These are phyloP conservation scores for Lysandra bellargus DNA, from an alignment of 2,888 invertebrate species.

Conservation along the genomic window DNA sequence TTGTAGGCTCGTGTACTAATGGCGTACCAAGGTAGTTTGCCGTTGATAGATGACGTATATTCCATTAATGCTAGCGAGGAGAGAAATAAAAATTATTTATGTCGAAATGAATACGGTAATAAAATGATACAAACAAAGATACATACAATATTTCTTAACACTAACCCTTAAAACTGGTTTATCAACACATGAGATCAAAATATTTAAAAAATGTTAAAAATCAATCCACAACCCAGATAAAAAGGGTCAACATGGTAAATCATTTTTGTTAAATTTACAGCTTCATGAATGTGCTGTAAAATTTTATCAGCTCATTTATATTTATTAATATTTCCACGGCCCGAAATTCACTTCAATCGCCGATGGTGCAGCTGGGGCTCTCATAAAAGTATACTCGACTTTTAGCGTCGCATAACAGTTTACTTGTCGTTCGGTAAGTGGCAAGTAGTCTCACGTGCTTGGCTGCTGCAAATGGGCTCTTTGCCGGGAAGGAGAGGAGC, in stretches of 20 bases:
- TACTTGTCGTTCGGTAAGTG: conserved; percentile 67
- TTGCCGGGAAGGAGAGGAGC: conserved; percentile 59
- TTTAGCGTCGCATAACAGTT: conserved; percentile 60
- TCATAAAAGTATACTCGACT: conserved; percentile 67
- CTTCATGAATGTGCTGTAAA: background rate
- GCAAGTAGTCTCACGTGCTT: conserved; percentile 68
- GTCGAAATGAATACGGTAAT: background rate
- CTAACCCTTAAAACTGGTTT: no score
- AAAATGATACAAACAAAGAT: no score
- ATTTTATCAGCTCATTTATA: conserved; percentile 13
- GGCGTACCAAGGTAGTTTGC: conserved; percentile 30
- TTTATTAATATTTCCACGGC: conserved; percentile 4
- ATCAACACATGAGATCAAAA: no score
- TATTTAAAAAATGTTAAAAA: background rate
- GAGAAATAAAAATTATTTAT: conserved; percentile 8
- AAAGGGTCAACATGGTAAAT: background rate
- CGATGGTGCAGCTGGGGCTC: conserved; percentile 55
- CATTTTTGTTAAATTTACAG: background rate
- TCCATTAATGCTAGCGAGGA: background rate
- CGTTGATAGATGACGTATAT: background rate
- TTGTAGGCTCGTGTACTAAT: conserved; percentile 32
- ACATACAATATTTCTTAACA: no score
- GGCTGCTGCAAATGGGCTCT: conserved; percentile 57
- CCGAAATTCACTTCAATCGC: conserved; percentile 50
- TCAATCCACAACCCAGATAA: background rate